Evolutionary conservation across 2,797 vertebrate genomes (phyloP), one percentile per base, ranked within the genome.

Genomic region (Alca torda): DNA sequence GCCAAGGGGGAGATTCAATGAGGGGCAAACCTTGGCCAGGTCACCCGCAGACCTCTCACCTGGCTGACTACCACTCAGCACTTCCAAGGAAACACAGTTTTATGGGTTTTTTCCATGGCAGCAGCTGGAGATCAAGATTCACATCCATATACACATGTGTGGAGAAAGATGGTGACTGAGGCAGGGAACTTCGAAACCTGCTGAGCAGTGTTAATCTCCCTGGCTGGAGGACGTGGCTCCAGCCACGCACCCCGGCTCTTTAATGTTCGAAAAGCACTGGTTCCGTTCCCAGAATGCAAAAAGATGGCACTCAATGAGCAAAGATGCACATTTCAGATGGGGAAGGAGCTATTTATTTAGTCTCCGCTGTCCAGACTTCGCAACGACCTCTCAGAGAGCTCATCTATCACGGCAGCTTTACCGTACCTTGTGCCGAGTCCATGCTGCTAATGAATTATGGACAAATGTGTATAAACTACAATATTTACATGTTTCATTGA

Each of bases 401-500:
- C 86, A 90, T 84, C 84, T 28, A 7, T 95, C 80, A 70, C 0
- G 1, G 78, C 59, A 86, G 63, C 80, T 90, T 83, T 68, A 50
- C 91, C 4, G 18, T 70, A 92, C 89, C 84, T 95, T 85, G 53
- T 85, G 88, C 57, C 1, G n/a, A 83, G 84, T 57, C 84, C 1
- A 0, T 21, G 78, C 74, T 73, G 68, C 68, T 89, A 89, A 95
- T 89, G 93, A 96, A 73, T 94, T 88, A 95, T 30, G n/a, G 79
- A 50, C 77, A 46, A 96, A 86, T 16, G 77, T 61, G 35, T 53
- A 46, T 30, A 39, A 88, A 84, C 78, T 84, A 94, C 82, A 96
- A 53, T 97, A 96, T 97, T 97, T 97, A 97, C 95, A 91, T 94
- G 78, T 79, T 89, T 70, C 91, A 74, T 53, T 95, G 93, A 93